phyloP scores from a whole-genome alignment of 2,113 vertebrate species.

The Riparia riparia region DNA sequence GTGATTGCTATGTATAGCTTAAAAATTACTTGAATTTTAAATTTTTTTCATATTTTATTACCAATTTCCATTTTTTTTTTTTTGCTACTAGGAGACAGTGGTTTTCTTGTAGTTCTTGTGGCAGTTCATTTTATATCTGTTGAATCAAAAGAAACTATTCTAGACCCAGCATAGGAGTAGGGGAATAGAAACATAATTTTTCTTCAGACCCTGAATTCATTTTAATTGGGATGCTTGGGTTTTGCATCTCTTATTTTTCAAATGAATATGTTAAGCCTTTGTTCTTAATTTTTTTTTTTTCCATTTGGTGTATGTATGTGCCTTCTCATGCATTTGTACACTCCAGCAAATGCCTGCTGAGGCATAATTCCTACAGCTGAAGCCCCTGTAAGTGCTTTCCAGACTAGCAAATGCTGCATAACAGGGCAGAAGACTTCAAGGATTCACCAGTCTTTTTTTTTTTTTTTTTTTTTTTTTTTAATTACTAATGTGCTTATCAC shows the following conservation, averaged over 20 bases:
- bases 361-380: neutral
- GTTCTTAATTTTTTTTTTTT: neutral
- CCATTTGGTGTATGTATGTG: neutral
- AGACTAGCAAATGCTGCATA: neutral
- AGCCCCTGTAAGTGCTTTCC: neutral
- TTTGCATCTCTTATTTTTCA: neutral
- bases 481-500: neutral
- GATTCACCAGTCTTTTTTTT: neutral
- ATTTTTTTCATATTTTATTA: neutral
- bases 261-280: neutral
- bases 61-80: neutral
- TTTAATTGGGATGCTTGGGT: neutral
- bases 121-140: neutral
- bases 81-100: neutral
- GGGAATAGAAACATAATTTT: neutral
- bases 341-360: neutral
- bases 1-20: neutral
- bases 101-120: neutral
- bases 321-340: neutral
- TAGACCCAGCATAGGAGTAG: neutral
- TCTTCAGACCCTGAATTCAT: neutral
- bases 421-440: neutral
- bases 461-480: neutral
- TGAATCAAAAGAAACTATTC: neutral
- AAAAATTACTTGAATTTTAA: neutral